Evolutionary conservation across 2,797 vertebrate genomes (phyloP).

Genomic region (Eurystomus glaucurus): DNA sequence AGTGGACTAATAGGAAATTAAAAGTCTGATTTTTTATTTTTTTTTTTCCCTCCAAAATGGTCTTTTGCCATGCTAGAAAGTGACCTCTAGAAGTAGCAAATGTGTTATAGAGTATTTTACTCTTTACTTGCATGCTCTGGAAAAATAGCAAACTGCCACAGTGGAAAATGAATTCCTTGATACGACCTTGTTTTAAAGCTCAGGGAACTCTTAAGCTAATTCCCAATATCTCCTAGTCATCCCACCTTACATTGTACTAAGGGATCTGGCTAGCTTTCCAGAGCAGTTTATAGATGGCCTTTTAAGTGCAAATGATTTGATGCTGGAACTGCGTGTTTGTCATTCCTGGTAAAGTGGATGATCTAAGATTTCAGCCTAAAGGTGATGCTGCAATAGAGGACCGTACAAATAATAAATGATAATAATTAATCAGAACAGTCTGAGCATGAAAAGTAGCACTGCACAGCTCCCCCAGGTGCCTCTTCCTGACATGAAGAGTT

Average conservation of each 20-base stretch:
- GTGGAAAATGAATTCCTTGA: not conserved
- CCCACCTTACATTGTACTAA: not conserved
- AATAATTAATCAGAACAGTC: conserved; percentile 66
- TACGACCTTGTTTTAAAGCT: not conserved
- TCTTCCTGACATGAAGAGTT: conserved; percentile 36
- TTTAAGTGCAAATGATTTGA: not conserved
- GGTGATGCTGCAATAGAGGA: conserved; percentile 7
- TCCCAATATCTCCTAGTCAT: not conserved
- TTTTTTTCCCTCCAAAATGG: not conserved
- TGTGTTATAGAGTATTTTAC: not conserved
- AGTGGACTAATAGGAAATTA: not conserved
- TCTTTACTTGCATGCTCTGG: not conserved
- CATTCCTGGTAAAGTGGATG: conserved; percentile 1
- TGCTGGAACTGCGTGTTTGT: not conserved
- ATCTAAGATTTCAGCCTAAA: conserved; percentile 48
- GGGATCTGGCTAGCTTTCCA: not conserved
- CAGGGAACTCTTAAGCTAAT: not conserved
- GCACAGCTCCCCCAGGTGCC: conserved; percentile 16
- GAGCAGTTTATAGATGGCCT: not conserved
- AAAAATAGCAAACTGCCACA: not conserved
- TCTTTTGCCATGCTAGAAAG: not conserved
- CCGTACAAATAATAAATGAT: conserved; percentile 48
- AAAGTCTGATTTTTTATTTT: not conserved
- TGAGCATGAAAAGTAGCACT: conserved; percentile 47
- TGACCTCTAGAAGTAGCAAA: not conserved